Evolutionary conservation across 64 coral and sea anemone genomes (phyloP), one percentile per base, ranked within the genome.

Genomic region (Catalaphyllia jardinei): DNA sequence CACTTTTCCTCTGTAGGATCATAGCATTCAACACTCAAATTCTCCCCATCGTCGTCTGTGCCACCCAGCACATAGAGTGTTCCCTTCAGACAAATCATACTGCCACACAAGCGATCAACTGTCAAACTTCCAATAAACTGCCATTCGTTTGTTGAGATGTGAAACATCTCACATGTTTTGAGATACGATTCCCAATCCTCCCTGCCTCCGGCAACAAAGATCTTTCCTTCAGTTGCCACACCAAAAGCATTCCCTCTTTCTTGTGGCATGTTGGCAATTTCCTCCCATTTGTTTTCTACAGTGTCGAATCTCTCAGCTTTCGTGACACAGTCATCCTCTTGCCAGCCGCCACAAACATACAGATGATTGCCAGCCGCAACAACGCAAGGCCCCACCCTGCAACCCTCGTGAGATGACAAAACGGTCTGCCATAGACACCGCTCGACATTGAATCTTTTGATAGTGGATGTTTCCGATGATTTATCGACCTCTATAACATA

Each of bases 61-160:
- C 65, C 65, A 69, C n/a, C 65, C 20, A 69, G 65, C 25, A 69
- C 65, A 10, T 69, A 69, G 22, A 24, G 22, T 69, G 2, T 25
- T 28, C 22, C 65, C 20, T n/a, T 69, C 65, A 69, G 65, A 25
- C 65, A 69, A 0, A 69, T 27, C 65, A 69, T 69, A 27, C 65
- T 69, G 22, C 65, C 65, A 25, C n/a, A 28, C 2, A 8, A 24
- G n/a, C 65, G 65, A 24, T 7, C 20, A 69, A 11, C 10, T 0
- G 50, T 77, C 33, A 77, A 51, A 38, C 33, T 77, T 77, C 18
- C 74, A 24, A 77, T 77, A 10, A 24, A 77, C 16, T 77, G 74
- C 74, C 74, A 77, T 50, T n/a, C 74, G 39, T 50, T 42, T 27
- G 35, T 77, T 10, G 42, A 38, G 10, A 77, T 22, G 5, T 50